Evolutionary conservation across 2,113 vertebrate genomes (phyloP).

Genomic region (Gobiocypris rarus): DNA sequence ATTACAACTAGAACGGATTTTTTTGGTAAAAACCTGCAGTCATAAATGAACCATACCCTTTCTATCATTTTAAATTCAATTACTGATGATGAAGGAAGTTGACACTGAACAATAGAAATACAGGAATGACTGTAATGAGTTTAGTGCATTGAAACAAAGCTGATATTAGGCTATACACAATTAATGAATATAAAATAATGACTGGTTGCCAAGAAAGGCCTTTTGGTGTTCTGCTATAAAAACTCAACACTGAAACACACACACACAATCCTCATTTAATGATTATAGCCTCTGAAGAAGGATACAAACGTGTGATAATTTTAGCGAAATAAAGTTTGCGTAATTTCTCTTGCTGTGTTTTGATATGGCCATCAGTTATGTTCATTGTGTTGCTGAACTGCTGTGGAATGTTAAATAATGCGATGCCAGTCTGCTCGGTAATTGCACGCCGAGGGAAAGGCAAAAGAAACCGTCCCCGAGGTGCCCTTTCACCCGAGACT

Average conservation of each 20-base stretch:
- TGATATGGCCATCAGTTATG: constrained; percentile 12
- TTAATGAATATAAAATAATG: not conserved
- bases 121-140: not conserved
- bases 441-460: constrained; percentile 72
- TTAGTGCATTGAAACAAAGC: not conserved
- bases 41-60: not conserved
- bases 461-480: constrained; percentile 87
- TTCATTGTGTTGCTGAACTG: constrained; percentile 25
- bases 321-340: not conserved
- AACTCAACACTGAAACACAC: not conserved
- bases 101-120: not conserved
- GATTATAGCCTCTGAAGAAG: no score
- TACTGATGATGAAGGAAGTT: not conserved
- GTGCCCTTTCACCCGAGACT: constrained; percentile 97
- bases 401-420: constrained; percentile 59
- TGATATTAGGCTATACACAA: not conserved
- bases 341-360: constrained; percentile 23
- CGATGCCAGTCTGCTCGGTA: constrained; percentile 64
- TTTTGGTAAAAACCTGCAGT: not conserved
- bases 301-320: not conserved
- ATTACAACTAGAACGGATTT: not conserved
- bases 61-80: not conserved
- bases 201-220: not conserved
- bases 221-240: not conserved
- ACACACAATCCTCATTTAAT: no score